A percentile compares a stretch with the other conserved stretches of the same genome.
Conservation (phyloP, 92 coral and sea anemone genomes). For the Porites rus region DNA sequence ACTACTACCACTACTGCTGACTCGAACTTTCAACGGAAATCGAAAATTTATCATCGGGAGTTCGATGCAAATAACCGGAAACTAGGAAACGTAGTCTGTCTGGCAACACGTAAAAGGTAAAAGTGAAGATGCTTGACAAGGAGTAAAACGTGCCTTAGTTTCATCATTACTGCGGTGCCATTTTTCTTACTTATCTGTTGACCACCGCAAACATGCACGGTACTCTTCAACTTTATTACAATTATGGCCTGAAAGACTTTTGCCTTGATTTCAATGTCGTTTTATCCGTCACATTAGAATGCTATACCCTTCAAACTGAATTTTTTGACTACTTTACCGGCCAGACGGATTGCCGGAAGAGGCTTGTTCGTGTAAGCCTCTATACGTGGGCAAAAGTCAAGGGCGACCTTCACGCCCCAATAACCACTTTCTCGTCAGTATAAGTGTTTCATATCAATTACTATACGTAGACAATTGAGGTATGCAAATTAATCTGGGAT, state of each 20-base stretch:
- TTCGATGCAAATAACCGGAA: too few relatives aligned
- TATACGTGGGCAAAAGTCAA: not conserved
- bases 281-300: too few relatives aligned
- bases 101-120: not conserved
- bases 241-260: not conserved
- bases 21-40: too few relatives aligned
- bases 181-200: not conserved
- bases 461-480: slow-evolving; percentile 33
- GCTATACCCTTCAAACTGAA: not conserved
- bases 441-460: slow-evolving; percentile 36
- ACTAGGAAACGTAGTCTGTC: not conserved
- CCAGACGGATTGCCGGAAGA: slow-evolving; percentile 5
- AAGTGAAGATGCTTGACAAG: slow-evolving; percentile 2
- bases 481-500: slow-evolving; percentile 44
- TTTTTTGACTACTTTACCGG: not conserved
- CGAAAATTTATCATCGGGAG: too few relatives aligned
- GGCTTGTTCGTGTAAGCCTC: not conserved
- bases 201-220: too few relatives aligned
- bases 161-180: not conserved
- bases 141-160: too few relatives aligned
- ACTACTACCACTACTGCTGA: too few relatives aligned
- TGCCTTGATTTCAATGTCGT: too few relatives aligned
- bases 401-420: slow-evolving; percentile 17
- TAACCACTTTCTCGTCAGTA: slow-evolving; percentile 11
- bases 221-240: not conserved